A percentile compares a stretch with the other conserved stretches of the same genome.
Conservation (phyloP, 2,888 invertebrate genomes). For the Protodeltote pygarga region DNA sequence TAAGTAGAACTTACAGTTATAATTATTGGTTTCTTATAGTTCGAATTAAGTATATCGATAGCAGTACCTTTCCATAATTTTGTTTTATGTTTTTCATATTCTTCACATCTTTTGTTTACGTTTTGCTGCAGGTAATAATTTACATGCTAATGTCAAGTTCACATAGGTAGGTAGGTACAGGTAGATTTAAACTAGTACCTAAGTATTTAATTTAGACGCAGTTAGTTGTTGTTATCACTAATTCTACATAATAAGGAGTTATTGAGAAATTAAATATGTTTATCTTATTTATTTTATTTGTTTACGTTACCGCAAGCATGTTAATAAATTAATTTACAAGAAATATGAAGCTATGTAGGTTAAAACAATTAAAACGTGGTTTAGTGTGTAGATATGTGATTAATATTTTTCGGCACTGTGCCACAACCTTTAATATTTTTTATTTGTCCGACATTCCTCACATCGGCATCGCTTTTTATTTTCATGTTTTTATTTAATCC, state of each 20-base stretch:
- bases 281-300: no score
- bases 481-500: conserved; percentile 38
- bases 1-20: no score
- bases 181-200: no score
- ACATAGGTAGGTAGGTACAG: conserved; percentile 29
- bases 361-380: no score
- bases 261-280: no score
- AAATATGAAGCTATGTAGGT: no score
- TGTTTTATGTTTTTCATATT: conserved; percentile 17
- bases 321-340: no score
- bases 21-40: no score
- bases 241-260: no score
- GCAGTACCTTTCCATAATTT: conserved; percentile 26
- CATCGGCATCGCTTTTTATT: conserved; percentile 35
- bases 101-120: conserved; percentile 36
- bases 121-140: conserved; percentile 46
- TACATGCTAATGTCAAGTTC: conserved; percentile 48
- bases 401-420: conserved; percentile 9
- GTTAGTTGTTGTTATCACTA: conserved; percentile 23
- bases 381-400: conserved; percentile 9
- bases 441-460: conserved; percentile 31
- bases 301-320: no score
- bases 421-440: conserved; percentile 19
- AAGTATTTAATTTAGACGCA: conserved; percentile 31
- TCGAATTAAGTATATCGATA: no score